Conservation (phyloP, 2,888 invertebrate genomes). For the Alviniconcha strummeri region DNA sequence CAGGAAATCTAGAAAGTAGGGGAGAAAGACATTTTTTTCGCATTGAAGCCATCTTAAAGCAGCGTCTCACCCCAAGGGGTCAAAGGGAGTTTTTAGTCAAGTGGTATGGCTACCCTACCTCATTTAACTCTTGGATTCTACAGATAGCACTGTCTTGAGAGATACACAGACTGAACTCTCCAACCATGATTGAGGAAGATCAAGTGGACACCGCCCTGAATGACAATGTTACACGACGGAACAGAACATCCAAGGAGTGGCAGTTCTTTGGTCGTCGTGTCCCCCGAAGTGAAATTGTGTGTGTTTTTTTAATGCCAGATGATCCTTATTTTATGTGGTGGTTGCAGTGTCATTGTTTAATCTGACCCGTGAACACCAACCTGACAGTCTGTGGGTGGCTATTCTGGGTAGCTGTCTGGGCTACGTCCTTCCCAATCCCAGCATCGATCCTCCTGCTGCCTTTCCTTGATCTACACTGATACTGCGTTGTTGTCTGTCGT, state of each 20-base stretch:
- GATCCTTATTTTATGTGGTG: not conserved
- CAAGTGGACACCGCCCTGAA: not conserved
- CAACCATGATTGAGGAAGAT: not conserved
- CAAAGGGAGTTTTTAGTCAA: conserved; percentile 22
- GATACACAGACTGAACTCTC: not conserved
- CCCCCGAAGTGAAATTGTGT: not conserved
- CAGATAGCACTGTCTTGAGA: conserved; percentile 6
- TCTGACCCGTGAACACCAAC: not conserved
- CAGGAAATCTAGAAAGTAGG: conserved; percentile 23
- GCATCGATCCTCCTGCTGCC: conserved; percentile 3
- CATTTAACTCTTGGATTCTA: conserved; percentile 35
- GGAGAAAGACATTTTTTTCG: conserved; percentile 32
- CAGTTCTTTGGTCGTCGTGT: conserved; percentile 11
- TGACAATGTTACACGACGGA: not conserved
- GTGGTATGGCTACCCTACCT: conserved; percentile 36
- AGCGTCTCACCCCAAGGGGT: not conserved
- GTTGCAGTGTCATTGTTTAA: not conserved
- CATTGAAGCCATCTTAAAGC: conserved; percentile 37
- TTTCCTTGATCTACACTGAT: not conserved
- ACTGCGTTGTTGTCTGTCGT: not conserved
- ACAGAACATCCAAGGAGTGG: not conserved
- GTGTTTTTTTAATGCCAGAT: conserved; percentile 6
- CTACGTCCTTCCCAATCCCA: conserved; percentile 36
- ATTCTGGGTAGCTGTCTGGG: conserved; percentile 22
- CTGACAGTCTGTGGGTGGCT: conserved; percentile 30